These are phyloP conservation scores for Falco naumanni DNA, from an alignment of 2,797 vertebrate species.

Conservation along the genomic window DNA sequence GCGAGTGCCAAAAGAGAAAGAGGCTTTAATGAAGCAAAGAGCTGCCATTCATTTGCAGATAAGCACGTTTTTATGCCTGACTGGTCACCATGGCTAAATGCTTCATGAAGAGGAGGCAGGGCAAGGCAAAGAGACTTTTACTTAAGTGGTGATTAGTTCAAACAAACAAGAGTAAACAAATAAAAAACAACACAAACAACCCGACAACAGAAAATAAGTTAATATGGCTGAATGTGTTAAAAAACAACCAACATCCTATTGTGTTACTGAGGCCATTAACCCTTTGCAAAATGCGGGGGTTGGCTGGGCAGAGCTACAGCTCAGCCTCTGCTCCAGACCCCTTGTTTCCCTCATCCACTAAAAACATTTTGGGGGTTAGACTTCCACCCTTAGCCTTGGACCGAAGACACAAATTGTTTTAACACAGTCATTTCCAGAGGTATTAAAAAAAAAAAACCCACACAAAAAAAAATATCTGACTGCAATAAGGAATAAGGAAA, in stretches of 20 bases:
- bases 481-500: neutral
- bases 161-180: slow-evolving; percentile 85
- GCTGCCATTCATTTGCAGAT: slow-evolving; percentile 99
- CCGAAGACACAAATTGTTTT: neutral
- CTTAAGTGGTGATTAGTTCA: slow-evolving; percentile 81
- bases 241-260: neutral
- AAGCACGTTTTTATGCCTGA: slow-evolving; percentile 97
- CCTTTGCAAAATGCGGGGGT: neutral
- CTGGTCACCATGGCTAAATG: slow-evolving; percentile 84
- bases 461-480: neutral
- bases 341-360: neutral
- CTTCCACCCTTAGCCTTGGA: neutral
- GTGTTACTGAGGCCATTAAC: slow-evolving; percentile 24
- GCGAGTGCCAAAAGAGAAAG: slow-evolving; percentile 98
- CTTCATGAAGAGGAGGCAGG: slow-evolving; percentile 77
- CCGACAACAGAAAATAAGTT: slow-evolving; percentile 69
- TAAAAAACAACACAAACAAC: slow-evolving; percentile 70
- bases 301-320: neutral
- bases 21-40: slow-evolving; percentile 99
- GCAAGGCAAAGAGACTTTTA: slow-evolving; percentile 47
- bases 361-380: neutral
- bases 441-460: neutral
- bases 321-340: neutral
- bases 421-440: neutral
- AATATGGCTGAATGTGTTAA: slow-evolving; percentile 19